These are phyloP conservation scores for Ceratitis capitata DNA, from an alignment of 1,140 invertebrate genomes.

Conservation along the genomic window DNA sequence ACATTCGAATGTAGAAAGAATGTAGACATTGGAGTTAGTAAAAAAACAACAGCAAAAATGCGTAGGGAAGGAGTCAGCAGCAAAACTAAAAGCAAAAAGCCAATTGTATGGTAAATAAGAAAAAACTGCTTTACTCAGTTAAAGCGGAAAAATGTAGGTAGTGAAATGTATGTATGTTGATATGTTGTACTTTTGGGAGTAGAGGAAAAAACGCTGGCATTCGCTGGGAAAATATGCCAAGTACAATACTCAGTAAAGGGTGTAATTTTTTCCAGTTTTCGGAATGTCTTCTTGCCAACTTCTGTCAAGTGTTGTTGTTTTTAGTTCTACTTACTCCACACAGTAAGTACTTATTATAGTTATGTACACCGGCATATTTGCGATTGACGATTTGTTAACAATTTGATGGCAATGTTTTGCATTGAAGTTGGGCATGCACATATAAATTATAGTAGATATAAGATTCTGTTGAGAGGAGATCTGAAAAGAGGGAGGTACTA, in stretches of 20 bases:
- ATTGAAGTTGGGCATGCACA: no score
- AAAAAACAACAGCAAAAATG: neutral
- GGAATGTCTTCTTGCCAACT: neutral
- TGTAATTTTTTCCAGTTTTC: slow-evolving; percentile 22
- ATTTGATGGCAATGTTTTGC: no score
- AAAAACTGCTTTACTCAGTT: neutral
- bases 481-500: no score
- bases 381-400: slow-evolving; percentile 28
- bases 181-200: neutral
- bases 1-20: neutral
- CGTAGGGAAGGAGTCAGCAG: neutral
- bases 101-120: neutral
- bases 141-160: neutral
- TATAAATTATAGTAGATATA: no score
- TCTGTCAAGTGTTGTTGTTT: neutral
- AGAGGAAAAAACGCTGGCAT: neutral
- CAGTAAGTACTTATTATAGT: slow-evolving; percentile 23
- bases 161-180: no score
- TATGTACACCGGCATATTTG: neutral
- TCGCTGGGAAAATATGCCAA: slow-evolving; percentile 30
- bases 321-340: neutral
- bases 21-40: neutral
- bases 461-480: no score
- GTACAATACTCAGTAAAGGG: slow-evolving; percentile 2
- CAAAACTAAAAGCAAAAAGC: neutral